Evolutionary conservation across 2,797 vertebrate species (phyloP).

Genomic region (Urosaurus nigricauda): DNA sequence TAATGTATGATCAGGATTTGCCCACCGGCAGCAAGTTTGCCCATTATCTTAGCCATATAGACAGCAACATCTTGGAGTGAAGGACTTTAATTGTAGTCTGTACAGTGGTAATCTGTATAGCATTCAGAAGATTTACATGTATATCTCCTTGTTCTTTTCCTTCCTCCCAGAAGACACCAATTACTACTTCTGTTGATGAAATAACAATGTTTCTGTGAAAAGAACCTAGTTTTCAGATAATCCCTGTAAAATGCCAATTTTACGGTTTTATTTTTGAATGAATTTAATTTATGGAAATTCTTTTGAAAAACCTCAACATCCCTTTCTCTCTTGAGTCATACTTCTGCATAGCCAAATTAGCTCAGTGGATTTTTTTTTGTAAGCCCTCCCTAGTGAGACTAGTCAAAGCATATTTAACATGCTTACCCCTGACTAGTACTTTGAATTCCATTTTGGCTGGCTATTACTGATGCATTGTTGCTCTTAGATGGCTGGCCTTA

Average conservation of each 20-base stretch:
- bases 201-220: constrained; percentile 67
- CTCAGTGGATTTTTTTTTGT: constrained; percentile 25
- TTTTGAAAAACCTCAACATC: constrained; percentile 30
- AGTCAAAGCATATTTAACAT: constrained; percentile 21
- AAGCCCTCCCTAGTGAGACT: neutral
- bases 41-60: constrained; percentile 72
- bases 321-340: constrained; percentile 10
- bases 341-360: constrained; percentile 34
- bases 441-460: constrained; percentile 37
- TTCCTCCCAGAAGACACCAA: constrained; percentile 54
- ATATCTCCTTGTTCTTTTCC: constrained; percentile 44
- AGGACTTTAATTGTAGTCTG: constrained; percentile 73
- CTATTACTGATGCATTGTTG: neutral
- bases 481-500: neutral
- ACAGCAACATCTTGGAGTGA: constrained; percentile 62
- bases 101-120: constrained; percentile 64
- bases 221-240: constrained; percentile 60
- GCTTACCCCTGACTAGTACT: constrained; percentile 15
- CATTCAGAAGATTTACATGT: constrained; percentile 63
- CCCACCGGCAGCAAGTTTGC: constrained; percentile 71
- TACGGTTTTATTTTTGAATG: constrained; percentile 58
- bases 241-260: constrained; percentile 66
- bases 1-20: constrained; percentile 74
- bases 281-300: constrained; percentile 61
- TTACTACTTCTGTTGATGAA: constrained; percentile 73